These are phyloP conservation scores for Adelosebastes latens DNA, from an alignment of 2,797 vertebrate genomes.

Conservation along the genomic window DNA sequence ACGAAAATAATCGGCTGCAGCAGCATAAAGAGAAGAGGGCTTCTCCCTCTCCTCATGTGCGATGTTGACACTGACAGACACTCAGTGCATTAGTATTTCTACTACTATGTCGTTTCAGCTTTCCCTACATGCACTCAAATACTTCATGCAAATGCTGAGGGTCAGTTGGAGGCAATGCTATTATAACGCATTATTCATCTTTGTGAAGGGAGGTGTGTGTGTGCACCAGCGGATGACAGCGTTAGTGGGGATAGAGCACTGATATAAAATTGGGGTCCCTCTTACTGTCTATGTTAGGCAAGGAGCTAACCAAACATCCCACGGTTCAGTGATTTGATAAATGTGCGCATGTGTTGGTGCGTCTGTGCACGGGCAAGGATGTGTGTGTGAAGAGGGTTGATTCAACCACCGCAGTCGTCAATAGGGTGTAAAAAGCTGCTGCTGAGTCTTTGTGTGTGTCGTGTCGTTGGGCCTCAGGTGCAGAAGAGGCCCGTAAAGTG, in stretches of 20 bases:
- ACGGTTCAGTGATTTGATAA: slow-evolving; percentile 59
- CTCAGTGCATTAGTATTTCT: slow-evolving; percentile 37
- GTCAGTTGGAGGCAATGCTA: slow-evolving; percentile 48
- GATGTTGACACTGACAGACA: slow-evolving; percentile 31
- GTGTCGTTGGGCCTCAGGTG: slow-evolving; percentile 61
- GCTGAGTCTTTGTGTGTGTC: slow-evolving; percentile 23
- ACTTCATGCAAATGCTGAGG: slow-evolving; percentile 59
- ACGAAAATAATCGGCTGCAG: slow-evolving; percentile 31
- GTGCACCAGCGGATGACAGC: neutral
- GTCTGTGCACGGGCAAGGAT: slow-evolving; percentile 2
- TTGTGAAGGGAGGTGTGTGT: slow-evolving; percentile 2
- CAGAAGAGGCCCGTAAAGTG: slow-evolving; percentile 40
- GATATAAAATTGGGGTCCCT: slow-evolving; percentile 8
- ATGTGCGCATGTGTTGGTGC: slow-evolving; percentile 28
- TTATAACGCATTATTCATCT: slow-evolving; percentile 64
- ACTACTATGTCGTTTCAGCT: slow-evolving; percentile 29
- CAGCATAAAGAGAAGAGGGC: slow-evolving; percentile 3
- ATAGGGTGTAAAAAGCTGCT: slow-evolving; percentile 11
- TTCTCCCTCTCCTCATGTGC: slow-evolving; percentile 19
- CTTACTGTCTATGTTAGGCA: neutral
- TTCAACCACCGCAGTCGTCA: neutral
- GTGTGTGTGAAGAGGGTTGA: neutral
- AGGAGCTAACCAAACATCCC: slow-evolving; percentile 46
- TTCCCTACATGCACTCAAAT: slow-evolving; percentile 35
- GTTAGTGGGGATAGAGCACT: neutral